Evolutionary conservation across 2,888 invertebrate genomes (phyloP).

Genomic region (Zygogramma bicolorata): DNA sequence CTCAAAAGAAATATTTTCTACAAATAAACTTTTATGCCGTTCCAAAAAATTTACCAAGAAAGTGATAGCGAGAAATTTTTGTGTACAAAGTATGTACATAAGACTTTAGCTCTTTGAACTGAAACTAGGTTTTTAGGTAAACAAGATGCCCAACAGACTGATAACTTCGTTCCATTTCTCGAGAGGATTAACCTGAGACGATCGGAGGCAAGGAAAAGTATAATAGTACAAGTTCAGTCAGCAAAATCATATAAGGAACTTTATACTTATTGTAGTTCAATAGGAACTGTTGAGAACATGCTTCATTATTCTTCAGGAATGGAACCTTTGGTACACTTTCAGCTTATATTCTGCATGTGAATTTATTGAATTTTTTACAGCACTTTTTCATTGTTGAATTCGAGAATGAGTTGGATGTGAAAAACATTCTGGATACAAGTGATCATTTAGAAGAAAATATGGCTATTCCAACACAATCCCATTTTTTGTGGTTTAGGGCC

Average conservation of each 20-base stretch:
- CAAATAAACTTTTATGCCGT: not conserved
- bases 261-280: slow-evolving; percentile 76
- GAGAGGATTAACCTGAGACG: slow-evolving; percentile 73
- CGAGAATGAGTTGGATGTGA: slow-evolving; percentile 68
- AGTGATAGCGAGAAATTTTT: slow-evolving; percentile 9
- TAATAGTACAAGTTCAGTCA: slow-evolving; percentile 83
- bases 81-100: not conserved
- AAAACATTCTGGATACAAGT: slow-evolving; percentile 71
- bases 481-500: slow-evolving; percentile 79
- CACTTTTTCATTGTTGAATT: slow-evolving; percentile 85
- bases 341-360: not conserved
- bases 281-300: slow-evolving; percentile 74
- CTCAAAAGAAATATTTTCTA: not conserved
- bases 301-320: slow-evolving; percentile 72
- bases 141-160: slow-evolving; percentile 8
- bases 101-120: not conserved
- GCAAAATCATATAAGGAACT: slow-evolving; percentile 77
- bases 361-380: slow-evolving; percentile 62
- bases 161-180: slow-evolving; percentile 66
- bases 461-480: slow-evolving; percentile 76
- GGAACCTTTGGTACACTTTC: slow-evolving; percentile 60
- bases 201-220: slow-evolving; percentile 76
- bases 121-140: slow-evolving; percentile 6
- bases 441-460: slow-evolving; percentile 71
- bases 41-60: not conserved